phyloP scores from a whole-genome alignment of 2,888 invertebrate species.

The Thymelicus acteon region DNA sequence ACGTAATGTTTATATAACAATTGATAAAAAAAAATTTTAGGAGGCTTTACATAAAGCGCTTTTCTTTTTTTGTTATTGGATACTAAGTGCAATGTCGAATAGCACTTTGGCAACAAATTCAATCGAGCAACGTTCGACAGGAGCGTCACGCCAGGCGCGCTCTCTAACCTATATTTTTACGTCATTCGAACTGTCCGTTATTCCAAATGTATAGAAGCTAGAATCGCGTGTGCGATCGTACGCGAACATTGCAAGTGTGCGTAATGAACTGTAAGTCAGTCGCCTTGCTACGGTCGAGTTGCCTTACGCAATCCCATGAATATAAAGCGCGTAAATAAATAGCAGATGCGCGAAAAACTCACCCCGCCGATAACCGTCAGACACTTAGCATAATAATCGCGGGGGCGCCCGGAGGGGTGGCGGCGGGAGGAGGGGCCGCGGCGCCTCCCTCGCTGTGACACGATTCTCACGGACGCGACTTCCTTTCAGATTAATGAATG shows the following conservation, averaged over 20 bases:
- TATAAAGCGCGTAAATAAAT: constrained; percentile 84
- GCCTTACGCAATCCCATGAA: constrained; percentile 77
- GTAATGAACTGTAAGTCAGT: constrained; percentile 79
- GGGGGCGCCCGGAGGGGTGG: constrained; percentile 55
- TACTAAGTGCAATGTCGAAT: constrained; percentile 53
- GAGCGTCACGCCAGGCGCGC: constrained; percentile 70
- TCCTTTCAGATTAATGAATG: constrained; percentile 82
- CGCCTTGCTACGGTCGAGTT: constrained; percentile 68
- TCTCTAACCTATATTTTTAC: constrained; percentile 62
- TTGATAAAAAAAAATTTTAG: no score
- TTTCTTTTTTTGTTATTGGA: constrained; percentile 32
- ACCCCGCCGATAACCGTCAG: constrained; percentile 73
- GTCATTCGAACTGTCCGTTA: constrained; percentile 48
- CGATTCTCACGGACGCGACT: constrained; percentile 81
- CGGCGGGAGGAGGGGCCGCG: constrained; percentile 49
- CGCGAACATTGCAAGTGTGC: constrained; percentile 59
- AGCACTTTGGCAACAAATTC: constrained; percentile 66
- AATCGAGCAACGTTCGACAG: constrained; percentile 67
- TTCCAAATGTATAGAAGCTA: constrained; percentile 49
- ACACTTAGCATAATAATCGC: constrained; percentile 84
- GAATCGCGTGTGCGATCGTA: constrained; percentile 50
- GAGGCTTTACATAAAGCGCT: not conserved
- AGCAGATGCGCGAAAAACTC: constrained; percentile 85
- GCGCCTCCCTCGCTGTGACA: constrained; percentile 69
- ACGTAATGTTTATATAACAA: no score